These are phyloP conservation scores for Tyto alba DNA, from an alignment of 2,113 vertebrate species.

Conservation along the genomic window DNA sequence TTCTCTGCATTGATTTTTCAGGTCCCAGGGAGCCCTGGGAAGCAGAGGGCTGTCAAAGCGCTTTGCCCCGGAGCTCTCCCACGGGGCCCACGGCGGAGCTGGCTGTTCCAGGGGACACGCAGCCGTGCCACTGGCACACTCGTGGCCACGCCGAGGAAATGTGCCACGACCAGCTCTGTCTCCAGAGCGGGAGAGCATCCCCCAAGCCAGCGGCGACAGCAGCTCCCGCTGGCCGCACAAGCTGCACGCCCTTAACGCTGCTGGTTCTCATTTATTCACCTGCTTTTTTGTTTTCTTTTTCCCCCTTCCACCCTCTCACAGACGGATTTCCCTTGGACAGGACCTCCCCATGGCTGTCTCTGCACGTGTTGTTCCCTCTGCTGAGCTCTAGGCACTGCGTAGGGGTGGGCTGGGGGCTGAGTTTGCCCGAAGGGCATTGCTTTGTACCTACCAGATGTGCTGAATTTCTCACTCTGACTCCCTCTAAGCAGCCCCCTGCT, in stretches of 20 bases:
- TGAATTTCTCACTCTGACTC: conserved; percentile 40
- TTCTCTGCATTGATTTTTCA: not conserved
- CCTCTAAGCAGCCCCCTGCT: conserved; percentile 49
- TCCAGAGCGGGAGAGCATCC: not conserved
- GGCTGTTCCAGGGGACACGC: rapidly evolving
- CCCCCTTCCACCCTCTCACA: not conserved
- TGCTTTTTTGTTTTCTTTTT: not conserved
- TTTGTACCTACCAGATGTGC: conserved; percentile 59
- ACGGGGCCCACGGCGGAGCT: rapidly evolving
- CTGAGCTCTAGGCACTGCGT: not conserved
- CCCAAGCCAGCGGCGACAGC: not conserved
- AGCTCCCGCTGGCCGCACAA: not conserved
- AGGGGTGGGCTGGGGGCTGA: conserved; percentile 32
- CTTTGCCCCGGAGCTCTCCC: not conserved
- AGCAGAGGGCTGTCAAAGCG: not conserved
- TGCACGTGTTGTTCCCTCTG: not conserved
- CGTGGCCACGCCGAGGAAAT: not conserved
- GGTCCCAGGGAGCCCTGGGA: not conserved
- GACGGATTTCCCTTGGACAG: not conserved
- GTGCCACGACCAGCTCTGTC: not conserved
- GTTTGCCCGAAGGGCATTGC: conserved; percentile 22
- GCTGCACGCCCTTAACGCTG: not conserved
- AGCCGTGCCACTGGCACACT: rapidly evolving
- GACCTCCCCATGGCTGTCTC: not conserved
- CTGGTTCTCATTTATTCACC: conserved; percentile 42